Evolutionary conservation across 2,888 invertebrate species (phyloP).

Genomic region (Julus scanicus): DNA sequence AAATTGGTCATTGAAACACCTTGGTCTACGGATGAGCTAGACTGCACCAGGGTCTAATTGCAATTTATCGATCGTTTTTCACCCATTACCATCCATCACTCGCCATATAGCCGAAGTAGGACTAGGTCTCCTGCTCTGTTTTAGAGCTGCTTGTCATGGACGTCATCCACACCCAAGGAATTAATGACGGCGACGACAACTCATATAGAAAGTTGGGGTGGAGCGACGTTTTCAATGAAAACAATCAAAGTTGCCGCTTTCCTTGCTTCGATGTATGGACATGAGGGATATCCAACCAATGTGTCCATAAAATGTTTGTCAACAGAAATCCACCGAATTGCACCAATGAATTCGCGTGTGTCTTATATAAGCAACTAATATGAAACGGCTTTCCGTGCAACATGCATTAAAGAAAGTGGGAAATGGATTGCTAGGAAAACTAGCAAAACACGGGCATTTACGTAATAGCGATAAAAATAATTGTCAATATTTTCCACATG

Average conservation of each 20-base stretch:
- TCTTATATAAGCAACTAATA: slow-evolving; percentile 9
- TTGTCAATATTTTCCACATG: not conserved
- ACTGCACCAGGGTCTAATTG: slow-evolving; percentile 36
- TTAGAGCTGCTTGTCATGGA: slow-evolving; percentile 4
- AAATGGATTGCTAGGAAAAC: not conserved
- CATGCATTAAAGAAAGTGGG: slow-evolving; percentile 25
- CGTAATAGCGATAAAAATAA: not conserved
- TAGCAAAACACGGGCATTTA: not conserved
- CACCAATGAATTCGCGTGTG: not conserved
- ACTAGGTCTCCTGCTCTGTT: not conserved
- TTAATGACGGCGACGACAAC: not conserved
- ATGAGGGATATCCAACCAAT: not conserved
- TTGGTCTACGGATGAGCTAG: slow-evolving; percentile 30
- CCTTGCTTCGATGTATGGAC: not conserved
- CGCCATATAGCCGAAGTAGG: not conserved
- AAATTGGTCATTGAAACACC: slow-evolving; percentile 15
- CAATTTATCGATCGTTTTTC: slow-evolving; percentile 44
- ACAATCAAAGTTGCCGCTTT: not conserved
- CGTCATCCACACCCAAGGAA: slow-evolving; percentile 39
- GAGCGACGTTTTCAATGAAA: not conserved
- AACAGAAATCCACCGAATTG: slow-evolving; percentile 7
- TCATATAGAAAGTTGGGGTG: slow-evolving; percentile 30
- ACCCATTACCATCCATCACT: slow-evolving; percentile 12
- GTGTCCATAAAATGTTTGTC: slow-evolving; percentile 6
- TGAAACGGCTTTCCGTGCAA: not conserved